phyloP scores from a whole-genome alignment of 2,888 invertebrate species.

The Hylaea fasciaria region DNA sequence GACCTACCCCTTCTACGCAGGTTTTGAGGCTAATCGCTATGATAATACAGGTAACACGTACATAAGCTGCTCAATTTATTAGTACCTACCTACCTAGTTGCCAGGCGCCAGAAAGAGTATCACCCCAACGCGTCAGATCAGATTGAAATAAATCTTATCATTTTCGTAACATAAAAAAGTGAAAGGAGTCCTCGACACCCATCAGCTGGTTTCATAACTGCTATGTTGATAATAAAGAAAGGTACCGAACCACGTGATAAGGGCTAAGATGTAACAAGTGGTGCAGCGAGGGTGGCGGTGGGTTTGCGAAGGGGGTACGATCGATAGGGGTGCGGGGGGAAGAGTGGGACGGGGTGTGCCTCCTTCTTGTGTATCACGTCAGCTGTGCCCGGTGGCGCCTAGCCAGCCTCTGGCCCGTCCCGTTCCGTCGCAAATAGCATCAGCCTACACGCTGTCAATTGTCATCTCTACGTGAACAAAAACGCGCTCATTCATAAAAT shows the following conservation, averaged over 20 bases:
- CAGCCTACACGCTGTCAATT: constrained; percentile 33
- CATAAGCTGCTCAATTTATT: constrained; percentile 3
- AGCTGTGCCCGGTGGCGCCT: constrained; percentile 52
- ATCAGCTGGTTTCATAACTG: no score
- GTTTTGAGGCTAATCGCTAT: no score
- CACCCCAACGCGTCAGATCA: no score
- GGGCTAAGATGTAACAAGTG: constrained; percentile 73
- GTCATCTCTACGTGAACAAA: constrained; percentile 34
- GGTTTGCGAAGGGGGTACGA: constrained; percentile 41
- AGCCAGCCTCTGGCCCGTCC: constrained; percentile 49
- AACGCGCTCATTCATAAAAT: constrained; percentile 20
- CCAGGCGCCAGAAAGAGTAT: no score
- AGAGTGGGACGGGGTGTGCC: constrained; percentile 42
- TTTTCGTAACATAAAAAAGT: no score
- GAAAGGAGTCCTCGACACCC: no score
- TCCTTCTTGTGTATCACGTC: constrained; percentile 49
- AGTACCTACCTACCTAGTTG: no score
- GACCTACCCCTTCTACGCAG: no score
- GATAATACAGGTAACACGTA: no score
- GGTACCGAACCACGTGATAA: constrained; percentile 24
- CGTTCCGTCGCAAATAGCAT: constrained; percentile 49
- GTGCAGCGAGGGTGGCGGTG: constrained; percentile 62
- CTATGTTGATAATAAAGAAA: background rate
- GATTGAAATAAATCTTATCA: no score
- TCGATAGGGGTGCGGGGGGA: constrained; percentile 53